These are phyloP conservation scores for Hucho hucho DNA, from an alignment of 2,113 vertebrate genomes.

Conservation along the genomic window DNA sequence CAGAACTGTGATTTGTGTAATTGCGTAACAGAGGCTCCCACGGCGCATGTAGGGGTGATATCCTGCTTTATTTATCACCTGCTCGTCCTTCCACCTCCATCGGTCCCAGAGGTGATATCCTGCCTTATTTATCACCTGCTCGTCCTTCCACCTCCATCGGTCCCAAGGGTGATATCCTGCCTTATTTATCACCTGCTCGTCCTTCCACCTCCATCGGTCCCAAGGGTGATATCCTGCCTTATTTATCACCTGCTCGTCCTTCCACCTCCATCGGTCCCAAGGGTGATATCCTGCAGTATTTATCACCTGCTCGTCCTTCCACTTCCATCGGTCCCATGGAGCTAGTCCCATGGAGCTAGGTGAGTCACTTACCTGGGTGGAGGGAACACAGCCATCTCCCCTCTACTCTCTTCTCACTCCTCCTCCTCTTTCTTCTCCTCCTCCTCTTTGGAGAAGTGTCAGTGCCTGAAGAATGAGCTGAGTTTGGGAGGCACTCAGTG, in stretches of 20 bases:
- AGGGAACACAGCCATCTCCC: not conserved
- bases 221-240: slow-evolving; percentile 31
- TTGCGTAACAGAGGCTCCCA: slow-evolving; percentile 39
- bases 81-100: slow-evolving; percentile 37
- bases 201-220: slow-evolving; percentile 28
- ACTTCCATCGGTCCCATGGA: slow-evolving; percentile 3
- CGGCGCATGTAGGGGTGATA: slow-evolving; percentile 23
- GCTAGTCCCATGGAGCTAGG: not conserved
- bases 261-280: slow-evolving; percentile 20
- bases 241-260: slow-evolving; percentile 32
- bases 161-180: slow-evolving; percentile 21
- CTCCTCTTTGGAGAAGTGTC: slow-evolving; percentile 10
- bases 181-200: slow-evolving; percentile 35
- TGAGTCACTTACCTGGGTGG: slow-evolving; percentile 30
- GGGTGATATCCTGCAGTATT: too few relatives aligned
- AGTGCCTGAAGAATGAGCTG: slow-evolving; percentile 21
- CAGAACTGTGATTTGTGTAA: slow-evolving; percentile 31
- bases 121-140: slow-evolving; percentile 32
- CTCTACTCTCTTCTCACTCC: not conserved
- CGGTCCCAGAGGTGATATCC: slow-evolving; percentile 19
- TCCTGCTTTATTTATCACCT: slow-evolving; percentile 35
- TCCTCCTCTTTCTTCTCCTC: slow-evolving; percentile 9
- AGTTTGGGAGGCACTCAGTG: slow-evolving; percentile 33
- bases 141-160: slow-evolving; percentile 36
- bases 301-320: slow-evolving; percentile 32